phyloP scores from a whole-genome alignment of 2,797 vertebrate genomes.

The Gallinago nigripennis region DNA sequence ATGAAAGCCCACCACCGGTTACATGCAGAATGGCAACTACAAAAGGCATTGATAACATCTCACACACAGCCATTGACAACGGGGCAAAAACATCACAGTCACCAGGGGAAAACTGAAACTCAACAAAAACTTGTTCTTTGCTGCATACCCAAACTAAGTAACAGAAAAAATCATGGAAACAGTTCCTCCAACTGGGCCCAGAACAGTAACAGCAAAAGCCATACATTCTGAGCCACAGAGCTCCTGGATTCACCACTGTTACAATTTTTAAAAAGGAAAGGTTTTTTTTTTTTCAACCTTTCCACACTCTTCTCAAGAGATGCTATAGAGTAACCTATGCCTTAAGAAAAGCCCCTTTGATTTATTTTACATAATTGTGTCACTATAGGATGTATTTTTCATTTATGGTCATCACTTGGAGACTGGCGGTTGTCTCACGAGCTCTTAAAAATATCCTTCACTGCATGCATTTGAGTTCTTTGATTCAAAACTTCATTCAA shows the following conservation, averaged over 20 bases:
- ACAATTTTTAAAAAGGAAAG: not conserved
- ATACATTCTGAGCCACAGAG: constrained; percentile 81
- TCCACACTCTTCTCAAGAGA: not conserved
- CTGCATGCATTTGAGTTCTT: not conserved
- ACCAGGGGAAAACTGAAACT: constrained; percentile 9
- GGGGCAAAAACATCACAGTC: not conserved
- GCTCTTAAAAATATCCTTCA: not conserved
- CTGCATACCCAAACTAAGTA: not conserved
- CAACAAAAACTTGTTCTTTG: not conserved
- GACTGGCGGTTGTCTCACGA: not conserved
- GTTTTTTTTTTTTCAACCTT: not conserved
- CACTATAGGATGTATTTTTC: not conserved
- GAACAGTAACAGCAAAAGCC: constrained; percentile 81
- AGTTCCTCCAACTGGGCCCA: constrained; percentile 76
- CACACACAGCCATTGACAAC: constrained; percentile 13
- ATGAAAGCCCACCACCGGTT: not conserved
- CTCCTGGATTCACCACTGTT: constrained; percentile 69
- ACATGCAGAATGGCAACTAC: not conserved
- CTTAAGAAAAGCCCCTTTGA: not conserved
- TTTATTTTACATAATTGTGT: not conserved
- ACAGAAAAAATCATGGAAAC: constrained; percentile 71
- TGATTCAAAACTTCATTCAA: not conserved
- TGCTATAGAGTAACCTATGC: not conserved
- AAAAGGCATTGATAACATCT: not conserved
- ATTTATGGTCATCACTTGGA: not conserved